Evolutionary conservation across 2,888 invertebrate genomes (phyloP).

Genomic region (Apoda limacodes): DNA sequence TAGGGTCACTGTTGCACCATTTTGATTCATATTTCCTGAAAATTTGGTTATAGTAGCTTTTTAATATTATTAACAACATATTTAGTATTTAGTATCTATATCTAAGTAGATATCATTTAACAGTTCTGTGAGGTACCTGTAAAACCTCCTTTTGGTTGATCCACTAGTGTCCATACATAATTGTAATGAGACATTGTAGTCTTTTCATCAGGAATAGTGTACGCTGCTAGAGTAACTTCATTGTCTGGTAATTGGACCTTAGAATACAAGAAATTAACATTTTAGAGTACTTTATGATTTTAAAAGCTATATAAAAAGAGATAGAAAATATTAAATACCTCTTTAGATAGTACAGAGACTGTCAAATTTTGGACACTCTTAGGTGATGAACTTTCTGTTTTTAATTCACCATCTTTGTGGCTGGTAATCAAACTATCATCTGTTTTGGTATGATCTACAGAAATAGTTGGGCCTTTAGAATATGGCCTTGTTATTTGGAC

Average conservation of each 20-base stretch:
- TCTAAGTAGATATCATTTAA: no score
- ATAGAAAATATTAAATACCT: conserved; percentile 51
- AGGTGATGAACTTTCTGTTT: conserved; percentile 46
- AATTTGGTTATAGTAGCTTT: not conserved
- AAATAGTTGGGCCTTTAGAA: conserved; percentile 49
- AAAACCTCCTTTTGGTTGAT: conserved; percentile 83
- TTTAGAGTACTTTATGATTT: not conserved
- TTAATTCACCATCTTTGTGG: conserved; percentile 31
- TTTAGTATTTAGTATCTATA: no score
- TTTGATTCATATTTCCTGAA: conserved; percentile 83
- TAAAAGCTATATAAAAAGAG: conserved; percentile 3
- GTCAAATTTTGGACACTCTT: conserved; percentile 74
- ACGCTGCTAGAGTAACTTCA: conserved; percentile 85
- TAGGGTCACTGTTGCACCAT: conserved; percentile 84
- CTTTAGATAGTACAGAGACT: conserved; percentile 81
- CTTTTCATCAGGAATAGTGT: conserved; percentile 81
- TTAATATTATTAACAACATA: not conserved
- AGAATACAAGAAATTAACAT: conserved; percentile 13
- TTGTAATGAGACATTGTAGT: conserved; percentile 81
- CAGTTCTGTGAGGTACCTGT: no score
- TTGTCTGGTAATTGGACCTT: conserved; percentile 80
- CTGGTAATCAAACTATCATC: conserved; percentile 30
- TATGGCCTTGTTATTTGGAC: conserved; percentile 41
- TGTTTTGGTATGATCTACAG: conserved; percentile 44
- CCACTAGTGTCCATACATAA: conserved; percentile 89